Base-by-base conservation (phyloP, 2,113 vertebrate species). In the Anolis sagrei region DNA sequence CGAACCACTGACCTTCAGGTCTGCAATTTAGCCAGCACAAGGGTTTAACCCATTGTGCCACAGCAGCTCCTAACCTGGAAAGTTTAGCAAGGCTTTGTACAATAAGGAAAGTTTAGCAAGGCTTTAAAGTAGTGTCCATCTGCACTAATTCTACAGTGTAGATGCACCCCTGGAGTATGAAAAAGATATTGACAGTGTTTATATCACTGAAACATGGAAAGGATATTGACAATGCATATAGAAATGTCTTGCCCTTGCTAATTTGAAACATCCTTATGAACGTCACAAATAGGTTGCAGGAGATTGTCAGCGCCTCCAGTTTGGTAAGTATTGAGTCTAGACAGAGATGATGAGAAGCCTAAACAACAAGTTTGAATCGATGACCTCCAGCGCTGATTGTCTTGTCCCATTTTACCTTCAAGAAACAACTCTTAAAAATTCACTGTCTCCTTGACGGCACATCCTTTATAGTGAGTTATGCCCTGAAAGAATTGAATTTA, bases 301-400 rank as follows among this genome's bases (percentile, higher is more conserved):
- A 68, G 82, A 51, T 27, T 68, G 21, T 66, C 29, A 32, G 13
- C 25, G 13, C 44, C 64, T 66, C 23, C 64, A 19, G 25, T 27
- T 10, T 58, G 29, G 21, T 36, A 77, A 69, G 62, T 69, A 69
- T 69, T 76, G 64, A 58, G 83, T 84, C 82, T 83, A 83, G 70
- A 66, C 64, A 84, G 21, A 27, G 48, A 58, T n/a, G 48, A 27
- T 36, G 75, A 54, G 62, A 77, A 77, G 32, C 62, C 83, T 69
- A 77, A 77, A 69, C 32, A 77, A 69, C 29, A 68, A 78, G 25
- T 39, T 29, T 54, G 64, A 78, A 78, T 39, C 29, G 76, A 78
- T 81, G 64, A 68, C 48, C 32, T 69, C 44, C 23, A 27, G 25
- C 21, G 44, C 27, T 34, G 61, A 84, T 76, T 76, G 76, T 44